phyloP scores from a whole-genome alignment of 2,113 vertebrate species.

The Proteles cristata region DNA sequence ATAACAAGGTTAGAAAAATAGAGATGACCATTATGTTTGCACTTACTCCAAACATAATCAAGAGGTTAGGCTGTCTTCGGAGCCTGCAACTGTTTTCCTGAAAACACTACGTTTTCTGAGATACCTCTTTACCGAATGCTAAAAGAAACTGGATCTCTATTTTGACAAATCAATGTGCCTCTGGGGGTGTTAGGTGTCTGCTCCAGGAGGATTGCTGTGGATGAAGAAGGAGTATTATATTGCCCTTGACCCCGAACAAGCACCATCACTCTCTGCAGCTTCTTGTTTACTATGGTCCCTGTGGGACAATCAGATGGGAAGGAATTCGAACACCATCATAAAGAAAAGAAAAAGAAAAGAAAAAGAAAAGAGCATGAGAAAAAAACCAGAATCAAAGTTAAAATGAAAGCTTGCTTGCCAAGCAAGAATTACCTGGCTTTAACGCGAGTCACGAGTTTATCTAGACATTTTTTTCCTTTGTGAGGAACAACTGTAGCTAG shows the following conservation, averaged over 20 bases:
- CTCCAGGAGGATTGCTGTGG: constrained; percentile 37
- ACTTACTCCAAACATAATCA: constrained; percentile 48
- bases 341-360: constrained; percentile 68
- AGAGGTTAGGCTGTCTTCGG: constrained; percentile 56
- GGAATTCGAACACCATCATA: constrained; percentile 64
- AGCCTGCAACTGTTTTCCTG: constrained; percentile 45
- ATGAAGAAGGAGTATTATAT: constrained; percentile 47
- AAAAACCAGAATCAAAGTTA: constrained; percentile 4
- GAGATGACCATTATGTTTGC: constrained; percentile 60
- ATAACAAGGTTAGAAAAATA: constrained; percentile 78
- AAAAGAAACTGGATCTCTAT: constrained; percentile 57
- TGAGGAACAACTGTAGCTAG: constrained; percentile 64
- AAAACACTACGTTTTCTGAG: constrained; percentile 56
- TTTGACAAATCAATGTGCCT: constrained; percentile 26
- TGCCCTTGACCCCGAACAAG: constrained; percentile 70
- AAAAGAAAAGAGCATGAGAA: constrained; percentile 38
- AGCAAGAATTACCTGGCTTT: constrained; percentile 73
- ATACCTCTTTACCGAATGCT: constrained; percentile 23
- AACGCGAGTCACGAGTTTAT: constrained; percentile 78
- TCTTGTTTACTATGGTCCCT: constrained; percentile 66
- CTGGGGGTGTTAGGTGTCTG: constrained; percentile 2
- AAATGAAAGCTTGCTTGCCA: constrained; percentile 42
- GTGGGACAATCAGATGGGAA: constrained; percentile 53
- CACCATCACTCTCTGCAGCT: constrained; percentile 83
- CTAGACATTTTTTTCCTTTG: constrained; percentile 68